phyloP scores from a whole-genome alignment of 1,140 invertebrate genomes.

The Aphaenogaster floridana region DNA sequence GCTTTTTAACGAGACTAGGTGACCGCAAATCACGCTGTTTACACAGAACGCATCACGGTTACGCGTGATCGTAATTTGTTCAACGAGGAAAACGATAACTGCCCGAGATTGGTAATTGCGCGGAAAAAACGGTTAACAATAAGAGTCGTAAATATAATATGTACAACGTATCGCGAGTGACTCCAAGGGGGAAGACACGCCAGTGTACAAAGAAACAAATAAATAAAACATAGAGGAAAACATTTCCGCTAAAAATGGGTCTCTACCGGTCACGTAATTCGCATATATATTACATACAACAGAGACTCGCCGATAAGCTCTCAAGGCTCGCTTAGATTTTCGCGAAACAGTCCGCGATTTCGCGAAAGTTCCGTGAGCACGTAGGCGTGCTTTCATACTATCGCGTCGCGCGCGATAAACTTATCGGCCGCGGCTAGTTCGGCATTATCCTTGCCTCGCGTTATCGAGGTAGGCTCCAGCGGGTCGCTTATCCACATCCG shows the following conservation, averaged over 20 bases:
- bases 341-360: neutral
- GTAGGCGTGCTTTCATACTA: neutral
- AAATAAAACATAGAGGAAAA: neutral
- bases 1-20: neutral
- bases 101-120: neutral
- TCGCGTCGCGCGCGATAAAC: slow-evolving; percentile 37
- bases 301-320: neutral
- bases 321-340: slow-evolving; percentile 14
- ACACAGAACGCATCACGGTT: neutral
- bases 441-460: slow-evolving; percentile 4
- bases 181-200: neutral
- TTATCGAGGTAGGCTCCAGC: slow-evolving; percentile 21
- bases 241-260: neutral
- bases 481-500: neutral
- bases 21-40: slow-evolving; percentile 10
- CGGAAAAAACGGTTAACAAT: neutral
- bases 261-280: neutral
- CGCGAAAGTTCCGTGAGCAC: neutral
- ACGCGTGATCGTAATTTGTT: neutral
- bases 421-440: slow-evolving; percentile 7
- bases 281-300: neutral
- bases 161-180: neutral
- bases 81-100: slow-evolving; percentile 14
- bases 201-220: neutral
- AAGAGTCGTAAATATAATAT: neutral